Base-by-base conservation (phyloP, 2,113 vertebrate species). In the Dissostichus mawsoni region DNA sequence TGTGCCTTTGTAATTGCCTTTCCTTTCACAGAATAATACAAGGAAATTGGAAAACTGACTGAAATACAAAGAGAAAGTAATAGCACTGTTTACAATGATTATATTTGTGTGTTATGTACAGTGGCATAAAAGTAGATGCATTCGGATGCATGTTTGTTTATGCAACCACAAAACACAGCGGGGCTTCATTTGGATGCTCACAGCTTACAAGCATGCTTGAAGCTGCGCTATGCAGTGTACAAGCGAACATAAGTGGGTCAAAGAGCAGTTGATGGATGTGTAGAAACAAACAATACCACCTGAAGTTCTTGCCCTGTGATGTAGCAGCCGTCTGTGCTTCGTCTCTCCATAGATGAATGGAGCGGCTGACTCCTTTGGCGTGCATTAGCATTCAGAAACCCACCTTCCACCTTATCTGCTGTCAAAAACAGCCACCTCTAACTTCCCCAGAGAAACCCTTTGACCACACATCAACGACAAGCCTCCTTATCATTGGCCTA, bases 391-490 rank as follows among this genome's bases (percentile, higher is more conserved):
- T 91, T 82, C 86, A 70, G 23, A 87, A 75, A 71, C 63, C 72
- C 57, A 82, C 86, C 89, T 73, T 64, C 62, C 82, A 75, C 84
- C 81, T 82, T 85, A 88, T 90, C 88, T 88, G 58, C 76, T 83
- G 87, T 90, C 90, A 90, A 79, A 41, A 87, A 81, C 81, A 87
- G 66, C 75, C 83, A 84, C 85, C 85, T 90, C 73, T 56, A 74
- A 76, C 83, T 86, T 88, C 67, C 80, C 73, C 71, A 55, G 76
- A 81, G 78, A 82, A 83, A 81, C 78, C 76, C 79, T 81, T 72
- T 86, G 88, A 87, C 89, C 83, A 81, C 76, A 86, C 80, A 85
- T 91, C 87, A 88, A 59, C 81, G 87, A 88, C 83, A 81, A 85
- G 58, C 55, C 73, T 74, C 64, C 80, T 86, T 89, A 88, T 91